Evolutionary conservation across 2,888 invertebrate genomes (phyloP).

Genomic region (Acleris sparsana): DNA sequence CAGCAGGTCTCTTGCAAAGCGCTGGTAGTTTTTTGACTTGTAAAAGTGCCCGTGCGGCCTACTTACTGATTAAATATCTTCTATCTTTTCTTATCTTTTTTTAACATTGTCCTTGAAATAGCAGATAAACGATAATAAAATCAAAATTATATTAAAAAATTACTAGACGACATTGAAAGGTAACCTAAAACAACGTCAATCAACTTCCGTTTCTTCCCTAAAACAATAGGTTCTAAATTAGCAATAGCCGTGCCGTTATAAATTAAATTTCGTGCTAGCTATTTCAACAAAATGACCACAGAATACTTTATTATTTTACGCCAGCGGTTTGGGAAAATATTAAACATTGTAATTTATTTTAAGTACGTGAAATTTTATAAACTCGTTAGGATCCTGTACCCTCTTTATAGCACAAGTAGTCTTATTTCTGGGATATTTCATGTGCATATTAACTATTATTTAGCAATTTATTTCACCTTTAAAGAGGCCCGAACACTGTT

Average conservation of each 20-base stretch:
- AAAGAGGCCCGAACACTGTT: too few relatives aligned
- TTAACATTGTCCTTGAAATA: not conserved
- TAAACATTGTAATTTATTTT: conserved; percentile 7
- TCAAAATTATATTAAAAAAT: not conserved
- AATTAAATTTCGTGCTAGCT: conserved; percentile 22
- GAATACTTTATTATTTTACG: conserved; percentile 32
- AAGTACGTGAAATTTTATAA: conserved; percentile 12
- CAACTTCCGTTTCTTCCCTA: conserved; percentile 11
- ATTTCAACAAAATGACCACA: conserved; percentile 23
- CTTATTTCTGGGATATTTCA: too few relatives aligned
- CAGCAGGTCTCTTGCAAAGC: too few relatives aligned
- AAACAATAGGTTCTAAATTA: conserved; percentile 30
- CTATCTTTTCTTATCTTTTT: too few relatives aligned
- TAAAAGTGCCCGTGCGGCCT: too few relatives aligned
- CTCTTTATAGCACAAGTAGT: too few relatives aligned
- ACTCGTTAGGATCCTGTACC: conserved; percentile 9
- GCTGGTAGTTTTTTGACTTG: too few relatives aligned
- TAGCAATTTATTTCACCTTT: too few relatives aligned
- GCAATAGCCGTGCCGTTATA: conserved; percentile 9
- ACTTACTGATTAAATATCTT: too few relatives aligned
- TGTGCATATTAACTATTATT: too few relatives aligned
- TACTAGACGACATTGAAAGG: too few relatives aligned
- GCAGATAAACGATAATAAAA: not conserved
- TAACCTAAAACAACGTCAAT: conserved; percentile 20
- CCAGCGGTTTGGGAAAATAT: conserved; percentile 23